Base-by-base conservation (phyloP, 2,888 invertebrate species). In the Acanthoscelides obtectus region DNA sequence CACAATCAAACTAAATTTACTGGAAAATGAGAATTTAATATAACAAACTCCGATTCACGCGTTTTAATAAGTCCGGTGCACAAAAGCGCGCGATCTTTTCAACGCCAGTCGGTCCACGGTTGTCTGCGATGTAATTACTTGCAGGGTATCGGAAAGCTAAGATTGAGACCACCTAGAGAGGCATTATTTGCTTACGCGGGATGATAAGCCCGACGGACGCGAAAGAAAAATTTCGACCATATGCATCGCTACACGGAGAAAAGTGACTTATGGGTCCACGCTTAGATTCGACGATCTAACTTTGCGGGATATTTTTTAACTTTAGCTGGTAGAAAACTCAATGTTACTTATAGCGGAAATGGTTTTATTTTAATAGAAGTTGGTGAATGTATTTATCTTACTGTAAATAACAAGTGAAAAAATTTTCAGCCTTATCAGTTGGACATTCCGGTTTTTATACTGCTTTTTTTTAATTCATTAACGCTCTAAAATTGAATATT, bases 11-110 rank as follows among this genome's bases (percentile, higher is more conserved):
- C 67, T 71, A 73, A 72, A 74, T 74, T 70, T 70, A 71, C 68
- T 72, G 70, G 72, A 74, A 74, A 74, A 74, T 74, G 71, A 74
- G 72, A 72, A 70, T 71, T 74, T 72, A 69, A 72, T 74, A 66
- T 66, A 69, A 66, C 69, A 72, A 72, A 69, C 68, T 64, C 63
- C 74, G 70, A 72, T 67, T 74, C 72, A 74, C 70, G 72, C 27
- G 68, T 70, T 70, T 72, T 72, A 74, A 74, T 74, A 71, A 72
- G 72, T 22, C 66, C 66, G 8, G 45, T 45, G 45, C 45, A 45
- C 45, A 45, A 45, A 45, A 45, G 45, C 45, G 45, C 45, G 45
- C 45, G 45, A 45, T 6, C 45, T 45, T 45, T 45, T 45, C 12
- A 45, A 45, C 45, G 45, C 12, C 45, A 12, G 66, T 20, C 22